phyloP scores from a whole-genome alignment of 2,888 invertebrate genomes.

The Sipunculus nudus region DNA sequence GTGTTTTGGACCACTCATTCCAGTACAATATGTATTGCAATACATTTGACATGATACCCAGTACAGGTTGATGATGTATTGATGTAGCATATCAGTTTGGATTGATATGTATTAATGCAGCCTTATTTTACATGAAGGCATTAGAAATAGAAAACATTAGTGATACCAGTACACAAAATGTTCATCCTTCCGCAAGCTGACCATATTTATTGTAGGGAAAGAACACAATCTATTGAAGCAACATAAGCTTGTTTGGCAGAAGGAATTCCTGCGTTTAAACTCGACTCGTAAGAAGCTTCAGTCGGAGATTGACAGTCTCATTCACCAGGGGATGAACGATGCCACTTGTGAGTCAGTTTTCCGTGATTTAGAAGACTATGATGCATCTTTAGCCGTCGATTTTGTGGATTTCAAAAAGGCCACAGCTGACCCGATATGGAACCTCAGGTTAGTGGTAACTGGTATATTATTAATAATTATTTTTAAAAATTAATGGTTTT shows the following conservation, averaged over 20 bases:
- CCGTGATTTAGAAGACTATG: constrained; percentile 54
- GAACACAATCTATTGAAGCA: constrained; percentile 59
- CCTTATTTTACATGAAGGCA: too few relatives aligned
- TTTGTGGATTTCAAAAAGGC: constrained; percentile 55
- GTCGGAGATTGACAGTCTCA: constrained; percentile 47
- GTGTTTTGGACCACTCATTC: too few relatives aligned
- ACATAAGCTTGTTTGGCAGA: constrained; percentile 61
- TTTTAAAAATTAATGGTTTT: too few relatives aligned
- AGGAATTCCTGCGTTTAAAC: constrained; percentile 57
- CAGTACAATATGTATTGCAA: too few relatives aligned
- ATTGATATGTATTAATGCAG: too few relatives aligned
- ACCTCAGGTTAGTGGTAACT: constrained; percentile 47
- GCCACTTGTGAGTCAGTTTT: constrained; percentile 45
- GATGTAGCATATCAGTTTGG: too few relatives aligned
- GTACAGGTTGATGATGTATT: too few relatives aligned
- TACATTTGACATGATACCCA: too few relatives aligned
- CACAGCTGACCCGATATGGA: constrained; percentile 59
- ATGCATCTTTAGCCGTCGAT: constrained; percentile 46
- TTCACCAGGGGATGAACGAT: constrained; percentile 37
- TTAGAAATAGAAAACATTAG: too few relatives aligned
- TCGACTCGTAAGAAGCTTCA: constrained; percentile 50
- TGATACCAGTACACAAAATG: too few relatives aligned
- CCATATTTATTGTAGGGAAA: constrained; percentile 52
- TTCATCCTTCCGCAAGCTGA: too few relatives aligned
- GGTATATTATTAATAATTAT: too few relatives aligned